Base-by-base conservation (phyloP, 2,888 invertebrate genomes). In the Heliconius hortense region DNA sequence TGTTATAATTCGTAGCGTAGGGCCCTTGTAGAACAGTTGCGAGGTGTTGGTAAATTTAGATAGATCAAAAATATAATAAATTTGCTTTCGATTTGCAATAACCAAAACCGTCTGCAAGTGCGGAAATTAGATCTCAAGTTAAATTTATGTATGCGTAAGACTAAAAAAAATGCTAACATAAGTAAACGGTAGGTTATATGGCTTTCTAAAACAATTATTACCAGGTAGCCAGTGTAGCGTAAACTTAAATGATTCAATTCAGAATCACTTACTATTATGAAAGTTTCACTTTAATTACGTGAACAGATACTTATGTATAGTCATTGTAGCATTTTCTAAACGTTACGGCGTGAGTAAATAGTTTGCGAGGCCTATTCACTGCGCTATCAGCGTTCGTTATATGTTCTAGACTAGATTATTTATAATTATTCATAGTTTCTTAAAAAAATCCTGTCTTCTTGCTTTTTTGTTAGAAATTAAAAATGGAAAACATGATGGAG, bases 301-400 rank as follows among this genome's bases (percentile, higher is more conserved):
- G 75, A 72, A 62, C 73, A 75, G 76, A 76, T 77, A 77, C 66
- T 75, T 75, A 74, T 73, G 71, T 67, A n/a, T n/a, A 77, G 73
- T 76, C 78, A 72, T 73, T 77, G 76, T 76, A 60, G 75, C 75
- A 75, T 74, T 79, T 73, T 70, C 72, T 75, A 75, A 78, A 77
- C 75, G 70, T 78, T 78, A 77, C 62, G 76, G 75, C 72, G 74
- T 76, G 72, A 60, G 76, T 71, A 78, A 80, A 78, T 79, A 78
- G 72, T 68, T 78, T 74, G 77, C 48, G 64, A 67, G 66, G 73
- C 59, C 75, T 69, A 72, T 81, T 78, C 75, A 78, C 77, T 72
- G 74, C 72, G 67, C 28, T 79, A 28, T 76, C 80, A 78, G 63
- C 80, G 76, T 64, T 81, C 82, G 85, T 88, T 85, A 90, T 18